Evolutionary conservation across 2,888 invertebrate species (phyloP), one percentile per base, ranked within the genome.

Genomic region (Crepidodera aurea): DNA sequence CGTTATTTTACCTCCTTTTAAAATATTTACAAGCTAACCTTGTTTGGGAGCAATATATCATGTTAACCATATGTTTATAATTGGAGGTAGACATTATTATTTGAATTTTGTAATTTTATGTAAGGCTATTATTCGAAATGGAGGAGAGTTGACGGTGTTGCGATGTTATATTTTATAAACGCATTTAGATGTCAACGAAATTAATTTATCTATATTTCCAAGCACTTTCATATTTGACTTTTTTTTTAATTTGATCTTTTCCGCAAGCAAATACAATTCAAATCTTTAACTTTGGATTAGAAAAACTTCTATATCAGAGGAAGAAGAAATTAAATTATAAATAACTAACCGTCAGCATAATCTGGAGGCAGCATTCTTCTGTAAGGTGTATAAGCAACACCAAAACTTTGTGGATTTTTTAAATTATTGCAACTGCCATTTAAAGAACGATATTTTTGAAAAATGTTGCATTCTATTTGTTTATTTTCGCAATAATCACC

Each of bases 391-490:
- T 88, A 87, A 0, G 91, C 85, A 0, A 88, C 87, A 0, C 94
- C 94, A 84, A 86, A 90, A 1, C 81, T 80, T n/a, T 83, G 77
- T 0, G 89, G 87, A 68, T 90, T 82, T 6, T 82, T 71, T 60
- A 88, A 77, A 77, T 90, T 92, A 76, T 94, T 94, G 77, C 94
- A 94, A 1, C 86, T 85, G 0, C 94, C 94, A 70, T 92, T 88
- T 32, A 86, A 83, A 0, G 84, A 84, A 13, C 94, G 82, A 77
- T 89, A 94, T 70, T 83, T 86, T 34, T 69, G 46, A 34, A 70
- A 75, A 15, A 39, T 18, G 51, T 71, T 73, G 58, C 77, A 75
- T 51, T 67, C 42, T 29, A 67, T 58, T 6, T 70, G 22, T 2
- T 40, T 72, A 0, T 77, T 71, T 0, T 69, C 62, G 56, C 77